Evolutionary conservation across 37 sponge, comb jelly and placozoan genomes (phyloP).

Genomic region (Bolinopsis microptera): DNA sequence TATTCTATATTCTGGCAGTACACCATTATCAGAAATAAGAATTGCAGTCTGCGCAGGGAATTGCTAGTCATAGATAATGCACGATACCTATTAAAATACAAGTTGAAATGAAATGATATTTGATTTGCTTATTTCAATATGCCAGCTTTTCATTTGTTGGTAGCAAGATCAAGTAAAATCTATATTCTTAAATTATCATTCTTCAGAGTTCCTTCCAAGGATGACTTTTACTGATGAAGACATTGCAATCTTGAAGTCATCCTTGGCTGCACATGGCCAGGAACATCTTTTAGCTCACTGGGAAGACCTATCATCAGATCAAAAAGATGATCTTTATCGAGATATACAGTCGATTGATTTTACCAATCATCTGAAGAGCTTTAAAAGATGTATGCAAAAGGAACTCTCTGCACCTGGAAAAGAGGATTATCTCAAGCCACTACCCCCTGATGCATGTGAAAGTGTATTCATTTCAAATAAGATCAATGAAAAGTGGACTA

Average conservation of each 20-base stretch:
- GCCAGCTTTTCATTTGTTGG: no score
- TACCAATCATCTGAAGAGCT: constrained; percentile 9
- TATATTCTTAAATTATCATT: no score
- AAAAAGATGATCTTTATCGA: constrained; percentile 68
- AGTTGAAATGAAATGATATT: no score
- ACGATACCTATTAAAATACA: no score
- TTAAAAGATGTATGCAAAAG: constrained; percentile 60
- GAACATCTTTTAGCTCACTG: constrained; percentile 77
- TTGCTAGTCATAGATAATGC: no score
- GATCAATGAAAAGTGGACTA: constrained; percentile 49
- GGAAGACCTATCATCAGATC: constrained; percentile 67
- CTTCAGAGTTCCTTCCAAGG: constrained; percentile 13
- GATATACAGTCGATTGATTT: constrained; percentile 78
- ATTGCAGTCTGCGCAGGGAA: no score
- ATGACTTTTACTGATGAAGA: constrained; percentile 39
- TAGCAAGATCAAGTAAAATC: no score
- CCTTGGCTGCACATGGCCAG: constrained; percentile 70
- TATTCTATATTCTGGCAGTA: no score
- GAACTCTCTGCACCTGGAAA: constrained; percentile 39
- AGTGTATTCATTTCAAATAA: constrained; percentile 25
- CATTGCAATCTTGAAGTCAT: constrained; percentile 13
- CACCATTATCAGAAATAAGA: no score
- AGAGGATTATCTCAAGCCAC: constrained; percentile 33
- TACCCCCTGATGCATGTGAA: constrained; percentile 67
- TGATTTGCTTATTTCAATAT: no score